Base-by-base conservation (phyloP, 2,888 invertebrate species). In the Torymus aiolomorphi region DNA sequence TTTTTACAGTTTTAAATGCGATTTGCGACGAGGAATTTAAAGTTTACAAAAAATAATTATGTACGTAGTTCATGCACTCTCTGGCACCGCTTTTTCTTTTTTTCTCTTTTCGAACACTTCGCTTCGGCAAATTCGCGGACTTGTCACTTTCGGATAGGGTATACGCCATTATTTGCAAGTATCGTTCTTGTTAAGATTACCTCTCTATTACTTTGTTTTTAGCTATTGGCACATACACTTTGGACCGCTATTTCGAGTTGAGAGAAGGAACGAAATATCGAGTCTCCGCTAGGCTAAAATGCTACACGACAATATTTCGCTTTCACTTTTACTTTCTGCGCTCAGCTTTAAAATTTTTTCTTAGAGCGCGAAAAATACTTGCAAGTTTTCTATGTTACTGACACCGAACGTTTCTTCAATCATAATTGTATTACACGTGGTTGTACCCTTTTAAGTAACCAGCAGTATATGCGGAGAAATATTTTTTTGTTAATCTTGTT, bases 201-300 rank as follows among this genome's bases (percentile, higher is more conserved):
- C 57, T 63, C 16, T 49, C 81, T 83, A 83, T 82, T 74, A 83
- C 84, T 85, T 85, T 83, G 81, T 85, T 84, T 82, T 82, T 42
- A 70, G 83, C 85, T 87, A 87, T 89, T 89, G 89, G 89, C 89
- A 89, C 89, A 86, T 89, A 85, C 84, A 85, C 85, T 85, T 85
- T 89, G 88, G 89, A 89, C 88, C 89, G 83, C 88, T 87, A 84
- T 87, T 86, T 85, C 84, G 75, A 80, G 74, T 78, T 76, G 62
- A 74, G 54, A 69, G 57, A 81, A 81, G 79, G 74, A 79, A 81
- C 71, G 71, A 81, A 79, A 81, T 79, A 76, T 79, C 69, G 67
- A 79, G 61, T 76, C 69, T 65, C 31, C 14, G 42, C 61, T 73
- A 73, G 54, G 59, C 75, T 79, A 76, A 72, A 76, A 63, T 69